A percentile compares a stretch with the other conserved stretches of the same genome.
Evolutionary conservation across 2,113 vertebrate genomes (phyloP).

Genomic region (Clupea harengus): DNA sequence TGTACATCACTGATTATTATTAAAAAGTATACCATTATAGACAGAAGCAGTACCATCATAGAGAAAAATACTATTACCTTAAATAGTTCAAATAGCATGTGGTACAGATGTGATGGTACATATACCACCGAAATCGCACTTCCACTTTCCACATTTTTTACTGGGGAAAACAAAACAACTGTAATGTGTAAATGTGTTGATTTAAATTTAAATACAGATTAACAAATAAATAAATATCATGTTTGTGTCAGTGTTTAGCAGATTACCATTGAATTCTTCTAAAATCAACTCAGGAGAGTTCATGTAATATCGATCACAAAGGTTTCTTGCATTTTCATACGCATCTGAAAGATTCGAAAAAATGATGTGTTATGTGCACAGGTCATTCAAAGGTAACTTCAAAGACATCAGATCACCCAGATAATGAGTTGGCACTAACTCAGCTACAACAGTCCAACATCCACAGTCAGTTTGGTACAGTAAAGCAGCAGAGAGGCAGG

Average conservation of each 20-base stretch:
- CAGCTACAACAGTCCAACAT: not conserved
- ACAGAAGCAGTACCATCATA: not conserved
- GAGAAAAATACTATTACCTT: slow-evolving; percentile 75
- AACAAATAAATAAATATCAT: not conserved
- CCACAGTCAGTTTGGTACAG: not conserved
- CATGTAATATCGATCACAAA: slow-evolving; percentile 97
- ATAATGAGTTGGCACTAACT: not conserved
- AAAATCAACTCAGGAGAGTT: slow-evolving; percentile 89
- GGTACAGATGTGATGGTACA: slow-evolving; percentile 96
- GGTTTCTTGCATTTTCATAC: slow-evolving; percentile 90
- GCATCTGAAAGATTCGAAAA: slow-evolving; percentile 77
- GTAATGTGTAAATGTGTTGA: not conserved
- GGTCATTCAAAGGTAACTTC: not conserved
- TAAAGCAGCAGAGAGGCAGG: not conserved
- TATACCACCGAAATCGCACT: slow-evolving; percentile 89
- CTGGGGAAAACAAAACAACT: slow-evolving; percentile 66
- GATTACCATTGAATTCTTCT: slow-evolving; percentile 86
- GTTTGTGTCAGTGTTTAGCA: not conserved
- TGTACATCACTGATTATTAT: not conserved
- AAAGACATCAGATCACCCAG: not conserved
- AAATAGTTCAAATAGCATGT: slow-evolving; percentile 99
- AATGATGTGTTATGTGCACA: not conserved
- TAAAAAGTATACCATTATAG: not conserved
- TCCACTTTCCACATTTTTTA: slow-evolving; percentile 71
- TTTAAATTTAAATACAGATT: not conserved